Percentiles rank a stretch among this genome's conserved stretches.
These are phyloP conservation scores for Myzus persicae DNA, from an alignment of 1,140 invertebrate species.

Conservation along the genomic window DNA sequence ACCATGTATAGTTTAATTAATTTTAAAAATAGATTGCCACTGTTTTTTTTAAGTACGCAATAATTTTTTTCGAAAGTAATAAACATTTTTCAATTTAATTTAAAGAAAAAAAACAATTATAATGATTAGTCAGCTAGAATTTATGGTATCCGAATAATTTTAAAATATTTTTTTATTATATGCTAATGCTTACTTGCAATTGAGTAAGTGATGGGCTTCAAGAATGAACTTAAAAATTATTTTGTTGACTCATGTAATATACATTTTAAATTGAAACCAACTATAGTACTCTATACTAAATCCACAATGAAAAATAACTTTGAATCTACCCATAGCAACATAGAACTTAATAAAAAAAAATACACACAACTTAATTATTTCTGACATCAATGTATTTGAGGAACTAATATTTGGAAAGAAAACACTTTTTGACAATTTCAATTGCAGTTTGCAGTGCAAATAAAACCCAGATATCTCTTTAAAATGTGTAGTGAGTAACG, in stretches of 20 bases:
- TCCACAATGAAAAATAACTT: background rate
- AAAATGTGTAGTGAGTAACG: background rate
- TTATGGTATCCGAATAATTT: background rate
- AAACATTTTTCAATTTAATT: no score
- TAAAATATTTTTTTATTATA: background rate
- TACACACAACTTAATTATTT: background rate
- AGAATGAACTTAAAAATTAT: background rate
- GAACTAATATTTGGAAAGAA: background rate
- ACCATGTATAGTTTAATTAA: background rate
- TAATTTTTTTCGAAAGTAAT: no score
- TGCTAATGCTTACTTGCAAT: background rate
- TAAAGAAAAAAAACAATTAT: background rate
- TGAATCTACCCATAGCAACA: background rate
- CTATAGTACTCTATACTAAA: background rate
- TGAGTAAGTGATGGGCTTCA: background rate
- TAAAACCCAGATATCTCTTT: background rate
- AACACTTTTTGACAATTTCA: background rate
- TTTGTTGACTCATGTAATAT: background rate
- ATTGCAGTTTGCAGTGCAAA: background rate
- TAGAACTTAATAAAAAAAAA: background rate
- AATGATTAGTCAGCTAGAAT: background rate
- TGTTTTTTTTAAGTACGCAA: no score
- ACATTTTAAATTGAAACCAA: background rate
- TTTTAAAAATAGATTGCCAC: background rate
- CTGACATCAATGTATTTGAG: background rate